Conservation (phyloP, 2,113 vertebrate species). For the Spilogale gracilis region DNA sequence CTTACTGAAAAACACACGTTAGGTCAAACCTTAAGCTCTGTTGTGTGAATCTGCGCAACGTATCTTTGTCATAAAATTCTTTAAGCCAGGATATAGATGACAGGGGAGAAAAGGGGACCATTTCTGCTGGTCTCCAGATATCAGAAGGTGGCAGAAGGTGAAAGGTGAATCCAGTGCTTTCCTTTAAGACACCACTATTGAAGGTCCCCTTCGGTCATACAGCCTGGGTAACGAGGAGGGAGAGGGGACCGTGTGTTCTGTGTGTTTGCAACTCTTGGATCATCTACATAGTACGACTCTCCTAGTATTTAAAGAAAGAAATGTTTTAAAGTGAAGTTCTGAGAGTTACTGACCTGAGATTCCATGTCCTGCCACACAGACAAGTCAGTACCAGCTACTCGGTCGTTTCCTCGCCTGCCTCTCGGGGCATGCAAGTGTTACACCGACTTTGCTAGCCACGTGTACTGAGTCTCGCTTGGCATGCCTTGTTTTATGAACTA, state of each 20-base stretch:
- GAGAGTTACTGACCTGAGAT: neutral
- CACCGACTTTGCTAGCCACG: neutral
- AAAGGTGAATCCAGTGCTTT: slow-evolving; percentile 6
- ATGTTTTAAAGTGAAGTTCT: neutral
- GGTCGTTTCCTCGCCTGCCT: neutral
- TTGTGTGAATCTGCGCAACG: neutral
- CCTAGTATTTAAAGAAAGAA: neutral
- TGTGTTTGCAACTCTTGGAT: slow-evolving; percentile 3
- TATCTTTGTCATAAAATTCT: neutral
- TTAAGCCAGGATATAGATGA: neutral
- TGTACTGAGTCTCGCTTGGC: neutral
- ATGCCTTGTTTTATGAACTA: neutral
- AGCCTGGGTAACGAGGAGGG: neutral
- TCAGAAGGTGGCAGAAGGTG: slow-evolving; percentile 1
- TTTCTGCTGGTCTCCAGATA: slow-evolving; percentile 1
- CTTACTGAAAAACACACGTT: neutral
- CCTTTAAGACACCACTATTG: neutral
- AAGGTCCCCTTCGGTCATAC: neutral
- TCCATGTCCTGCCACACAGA: neutral
- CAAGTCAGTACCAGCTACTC: neutral
- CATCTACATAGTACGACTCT: neutral
- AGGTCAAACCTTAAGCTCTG: neutral
- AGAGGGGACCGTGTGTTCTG: neutral
- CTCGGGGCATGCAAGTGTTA: neutral
- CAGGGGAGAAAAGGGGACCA: neutral